Conservation (phyloP, 1,140 invertebrate species). For the Drosophila tani region DNA sequence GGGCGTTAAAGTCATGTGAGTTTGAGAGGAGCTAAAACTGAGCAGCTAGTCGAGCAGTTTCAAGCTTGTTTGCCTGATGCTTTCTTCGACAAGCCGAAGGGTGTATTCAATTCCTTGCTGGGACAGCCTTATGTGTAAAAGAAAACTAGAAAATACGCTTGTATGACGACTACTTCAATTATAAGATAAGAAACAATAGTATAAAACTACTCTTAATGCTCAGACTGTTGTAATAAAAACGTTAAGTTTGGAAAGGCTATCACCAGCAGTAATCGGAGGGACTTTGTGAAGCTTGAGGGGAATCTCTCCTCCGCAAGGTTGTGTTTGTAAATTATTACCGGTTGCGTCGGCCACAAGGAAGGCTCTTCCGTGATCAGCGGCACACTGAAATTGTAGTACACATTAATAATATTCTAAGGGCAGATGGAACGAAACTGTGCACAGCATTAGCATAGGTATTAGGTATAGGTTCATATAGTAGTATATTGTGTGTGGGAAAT, state of each 20-base stretch:
- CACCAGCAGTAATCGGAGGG: slow-evolving; percentile 1
- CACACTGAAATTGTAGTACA: slow-evolving; percentile 71
- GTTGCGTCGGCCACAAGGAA: slow-evolving; percentile 39
- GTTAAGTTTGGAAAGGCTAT: background rate
- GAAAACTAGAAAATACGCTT: background rate
- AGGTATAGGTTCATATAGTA: slow-evolving; percentile 17
- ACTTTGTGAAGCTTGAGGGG: background rate
- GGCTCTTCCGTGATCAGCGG: slow-evolving; percentile 37
- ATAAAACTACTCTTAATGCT: background rate
- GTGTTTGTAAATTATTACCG: slow-evolving; percentile 71
- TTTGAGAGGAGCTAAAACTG: slow-evolving; percentile 8
- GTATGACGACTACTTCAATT: background rate
- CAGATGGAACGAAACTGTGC: slow-evolving; percentile 4
- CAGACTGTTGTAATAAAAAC: background rate
- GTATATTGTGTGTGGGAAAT: slow-evolving; percentile 37
- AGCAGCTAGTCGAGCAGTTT: background rate
- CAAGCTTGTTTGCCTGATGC: slow-evolving; percentile 6
- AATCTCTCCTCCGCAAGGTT: slow-evolving; percentile 21
- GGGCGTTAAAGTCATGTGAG: slow-evolving; percentile 24
- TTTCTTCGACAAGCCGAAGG: slow-evolving; percentile 31
- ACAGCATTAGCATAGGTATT: background rate
- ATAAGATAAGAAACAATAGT: background rate
- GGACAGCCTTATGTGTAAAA: background rate
- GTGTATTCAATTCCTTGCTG: background rate
- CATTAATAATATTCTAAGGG: slow-evolving; percentile 51